Conservation (phyloP, 2,888 invertebrate species). For the Timandra comae region DNA sequence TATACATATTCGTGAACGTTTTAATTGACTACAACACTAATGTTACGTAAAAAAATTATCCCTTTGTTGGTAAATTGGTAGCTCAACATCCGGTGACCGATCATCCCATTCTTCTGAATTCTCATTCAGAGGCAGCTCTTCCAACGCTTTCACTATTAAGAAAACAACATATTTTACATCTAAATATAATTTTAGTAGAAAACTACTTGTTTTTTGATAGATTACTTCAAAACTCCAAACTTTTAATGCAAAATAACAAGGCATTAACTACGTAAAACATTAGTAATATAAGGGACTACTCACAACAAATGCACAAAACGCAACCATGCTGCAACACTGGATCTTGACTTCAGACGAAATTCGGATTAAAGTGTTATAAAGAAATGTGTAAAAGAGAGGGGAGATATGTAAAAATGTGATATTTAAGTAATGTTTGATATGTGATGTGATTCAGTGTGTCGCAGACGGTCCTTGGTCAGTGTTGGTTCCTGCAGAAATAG, state of each 20-base stretch:
- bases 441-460: conserved; percentile 49
- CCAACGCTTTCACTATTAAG: conserved; percentile 84
- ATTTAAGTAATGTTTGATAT: conserved; percentile 21
- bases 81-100: conserved; percentile 84
- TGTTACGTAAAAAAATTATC: conserved; percentile 85
- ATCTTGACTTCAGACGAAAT: conserved; percentile 48
- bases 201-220: conserved; percentile 4
- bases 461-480: conserved; percentile 65
- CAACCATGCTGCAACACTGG: conserved; percentile 67
- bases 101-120: conserved; percentile 81
- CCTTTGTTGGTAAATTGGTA: conserved; percentile 90
- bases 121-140: conserved; percentile 79
- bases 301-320: conserved; percentile 72
- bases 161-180: conserved; percentile 13
- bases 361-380: conserved; percentile 19
- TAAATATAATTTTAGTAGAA: conserved; percentile 4
- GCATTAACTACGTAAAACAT: conserved; percentile 24
- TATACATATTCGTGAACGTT: too few relatives aligned
- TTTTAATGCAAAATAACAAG: conserved; percentile 39
- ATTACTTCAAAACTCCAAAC: conserved; percentile 19
- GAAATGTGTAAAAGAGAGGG: conserved; percentile 22
- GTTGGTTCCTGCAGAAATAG: conserved; percentile 69
- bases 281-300: conserved; percentile 48
- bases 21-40: conserved; percentile 34
- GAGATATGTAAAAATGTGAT: conserved; percentile 19